Evolutionary conservation across 2,113 vertebrate species (phyloP).

Genomic region (Gallinago jamesoni): DNA sequence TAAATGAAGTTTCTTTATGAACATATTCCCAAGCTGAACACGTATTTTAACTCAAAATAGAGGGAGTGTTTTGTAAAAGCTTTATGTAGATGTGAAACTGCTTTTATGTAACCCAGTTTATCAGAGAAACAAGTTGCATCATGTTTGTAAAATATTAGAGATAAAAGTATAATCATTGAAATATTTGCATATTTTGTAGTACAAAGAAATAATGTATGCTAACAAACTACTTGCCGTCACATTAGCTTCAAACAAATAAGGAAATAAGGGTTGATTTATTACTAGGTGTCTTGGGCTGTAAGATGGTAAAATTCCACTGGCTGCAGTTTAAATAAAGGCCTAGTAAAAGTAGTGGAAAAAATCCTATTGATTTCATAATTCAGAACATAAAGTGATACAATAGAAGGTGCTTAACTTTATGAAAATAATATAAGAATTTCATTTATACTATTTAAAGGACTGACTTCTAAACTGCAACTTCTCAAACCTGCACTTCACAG

Average conservation of each 20-base stretch:
- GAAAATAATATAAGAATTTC: neutral
- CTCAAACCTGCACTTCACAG: neutral
- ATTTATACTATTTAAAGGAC: neutral
- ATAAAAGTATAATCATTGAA: conserved; percentile 16
- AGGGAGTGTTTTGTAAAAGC: conserved; percentile 2
- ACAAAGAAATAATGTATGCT: conserved; percentile 10
- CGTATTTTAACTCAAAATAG: neutral
- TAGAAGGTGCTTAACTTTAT: neutral
- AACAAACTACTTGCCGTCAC: conserved; percentile 24
- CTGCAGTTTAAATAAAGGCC: neutral
- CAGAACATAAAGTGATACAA: neutral
- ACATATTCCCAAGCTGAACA: neutral
- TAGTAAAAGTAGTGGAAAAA: neutral
- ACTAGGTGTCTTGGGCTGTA: neutral
- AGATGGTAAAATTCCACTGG: neutral
- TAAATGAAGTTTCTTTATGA: neutral
- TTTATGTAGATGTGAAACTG: conserved; percentile 5
- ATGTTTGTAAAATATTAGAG: conserved; percentile 18
- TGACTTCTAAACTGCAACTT: neutral
- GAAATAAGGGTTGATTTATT: neutral
- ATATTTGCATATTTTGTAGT: conserved; percentile 23
- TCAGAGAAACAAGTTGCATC: neutral
- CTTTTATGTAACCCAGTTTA: conserved; percentile 25
- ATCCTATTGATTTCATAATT: neutral
- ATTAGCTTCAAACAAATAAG: conserved; percentile 30